These are phyloP conservation scores for Lagopus leucura DNA, from an alignment of 2,113 vertebrate species.

Conservation along the genomic window DNA sequence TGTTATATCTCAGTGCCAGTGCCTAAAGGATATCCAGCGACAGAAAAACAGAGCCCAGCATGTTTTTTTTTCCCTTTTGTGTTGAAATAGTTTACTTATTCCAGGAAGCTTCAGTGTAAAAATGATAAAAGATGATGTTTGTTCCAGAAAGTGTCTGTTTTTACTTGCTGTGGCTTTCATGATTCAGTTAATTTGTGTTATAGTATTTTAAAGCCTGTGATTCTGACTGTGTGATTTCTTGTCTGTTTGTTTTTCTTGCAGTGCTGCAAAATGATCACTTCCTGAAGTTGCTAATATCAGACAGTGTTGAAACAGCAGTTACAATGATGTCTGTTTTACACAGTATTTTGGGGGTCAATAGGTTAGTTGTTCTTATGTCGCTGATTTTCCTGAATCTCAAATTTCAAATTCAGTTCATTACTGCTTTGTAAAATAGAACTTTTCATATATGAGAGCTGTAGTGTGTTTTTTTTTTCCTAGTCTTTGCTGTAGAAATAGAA, in stretches of 20 bases:
- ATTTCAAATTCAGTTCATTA: neutral
- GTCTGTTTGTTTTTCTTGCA: conserved; percentile 58
- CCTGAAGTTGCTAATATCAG: conserved; percentile 85
- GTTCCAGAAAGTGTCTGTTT: neutral
- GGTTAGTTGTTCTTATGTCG: conserved; percentile 76
- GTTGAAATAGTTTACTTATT: conserved; percentile 3
- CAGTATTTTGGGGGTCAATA: conserved; percentile 81
- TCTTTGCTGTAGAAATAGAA: neutral
- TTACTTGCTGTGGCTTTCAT: neutral
- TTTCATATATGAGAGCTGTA: neutral
- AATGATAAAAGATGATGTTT: neutral
- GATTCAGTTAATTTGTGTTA: neutral
- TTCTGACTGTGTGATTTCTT: conserved; percentile 29
- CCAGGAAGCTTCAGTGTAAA: neutral
- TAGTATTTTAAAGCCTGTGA: neutral
- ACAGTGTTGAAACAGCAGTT: conserved; percentile 82
- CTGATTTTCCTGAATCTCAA: neutral
- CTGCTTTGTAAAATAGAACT: neutral
- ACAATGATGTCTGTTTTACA: conserved; percentile 84
- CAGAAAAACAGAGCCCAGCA: neutral
- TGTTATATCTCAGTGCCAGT: neutral
- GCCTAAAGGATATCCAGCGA: neutral
- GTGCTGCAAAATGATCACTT: conserved; percentile 89
- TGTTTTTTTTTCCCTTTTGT: neutral
- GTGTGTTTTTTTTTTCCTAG: neutral